Evolutionary conservation across 2,797 vertebrate genomes (phyloP).

Genomic region (Typhlichthys eigenmanni): DNA sequence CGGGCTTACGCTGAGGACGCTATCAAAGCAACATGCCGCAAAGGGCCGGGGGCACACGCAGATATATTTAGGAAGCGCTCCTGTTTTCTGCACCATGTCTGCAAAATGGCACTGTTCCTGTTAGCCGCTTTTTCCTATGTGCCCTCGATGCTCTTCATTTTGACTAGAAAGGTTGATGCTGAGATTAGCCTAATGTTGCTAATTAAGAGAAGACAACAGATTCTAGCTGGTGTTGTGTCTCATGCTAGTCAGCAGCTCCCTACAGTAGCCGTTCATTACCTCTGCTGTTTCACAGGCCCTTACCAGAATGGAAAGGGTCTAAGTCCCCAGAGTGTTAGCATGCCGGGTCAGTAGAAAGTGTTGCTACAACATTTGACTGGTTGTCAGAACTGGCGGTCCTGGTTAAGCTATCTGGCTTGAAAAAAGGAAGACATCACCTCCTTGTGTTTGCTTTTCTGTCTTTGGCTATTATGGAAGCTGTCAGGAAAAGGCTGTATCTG

Average conservation of each 20-base stretch:
- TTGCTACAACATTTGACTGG: constrained; percentile 22
- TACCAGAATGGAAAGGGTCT: constrained; percentile 46
- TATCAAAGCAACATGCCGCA: constrained; percentile 60
- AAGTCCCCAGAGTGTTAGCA: constrained; percentile 50
- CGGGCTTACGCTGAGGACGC: constrained; percentile 58
- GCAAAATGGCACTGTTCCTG: constrained; percentile 62
- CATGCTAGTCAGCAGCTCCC: constrained; percentile 62
- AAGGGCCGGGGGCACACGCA: constrained; percentile 32
- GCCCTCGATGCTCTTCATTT: constrained; percentile 54
- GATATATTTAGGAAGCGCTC: constrained; percentile 65
- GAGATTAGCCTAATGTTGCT: constrained; percentile 72
- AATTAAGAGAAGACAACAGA: constrained; percentile 70
- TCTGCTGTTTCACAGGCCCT: constrained; percentile 52
- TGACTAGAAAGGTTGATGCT: constrained; percentile 55
- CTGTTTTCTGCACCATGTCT: constrained; percentile 49
- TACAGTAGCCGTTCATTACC: constrained; percentile 74
- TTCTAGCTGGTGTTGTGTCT: constrained; percentile 57
- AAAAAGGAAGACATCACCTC: constrained; percentile 2
- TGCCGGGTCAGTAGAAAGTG: constrained; percentile 55
- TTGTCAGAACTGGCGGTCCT: constrained; percentile 17
- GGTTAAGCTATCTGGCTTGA: background rate
- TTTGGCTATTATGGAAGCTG: constrained; percentile 31
- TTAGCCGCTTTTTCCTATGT: constrained; percentile 45
- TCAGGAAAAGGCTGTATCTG: constrained; percentile 13
- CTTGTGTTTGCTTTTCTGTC: constrained; percentile 20